Base-by-base conservation (phyloP, 2,888 invertebrate genomes). In the Hirtodrosophila cameraria region DNA sequence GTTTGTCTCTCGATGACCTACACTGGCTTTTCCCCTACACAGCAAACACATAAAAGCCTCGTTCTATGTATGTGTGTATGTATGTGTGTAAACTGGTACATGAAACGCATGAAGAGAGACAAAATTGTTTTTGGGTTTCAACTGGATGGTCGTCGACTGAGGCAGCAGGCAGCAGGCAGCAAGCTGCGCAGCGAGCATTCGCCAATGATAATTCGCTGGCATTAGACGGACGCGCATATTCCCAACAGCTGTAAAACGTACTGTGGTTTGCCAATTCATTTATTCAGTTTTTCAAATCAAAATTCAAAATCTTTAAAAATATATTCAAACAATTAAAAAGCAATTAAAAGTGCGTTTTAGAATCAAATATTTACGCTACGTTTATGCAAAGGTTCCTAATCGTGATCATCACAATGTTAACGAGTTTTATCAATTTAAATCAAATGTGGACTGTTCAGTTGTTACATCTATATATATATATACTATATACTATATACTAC, bases 181-280 rank as follows among this genome's bases (percentile, higher is more conserved):
- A 74, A 50, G 55, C 65, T 58, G 75, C 50, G 58, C 66, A 70
- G 75, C 50, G 58, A 64, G 68, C 83, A 83, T 87, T 87, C 87
- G 83, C 74, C 83, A 76, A 79, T 69, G 87, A 74, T 74, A 53
- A 74, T 82, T 83, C 84, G 84, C 69, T 86, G 86, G 74, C 87
- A 65, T 57, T 66, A 75, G 87, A 87, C 83, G 74, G 87, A 87
- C 83, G 74, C 70, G 72, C 48, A 52, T 62, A 58, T 62, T 57
- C 43, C 43, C 54, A 46, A 48, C 57, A 53, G 53, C 55, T 62
- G 48, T 15, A 52, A 3, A 57, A 27, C 45, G 48, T 13, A 33
- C 25, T 42, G 30, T 30, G 13, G 28, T 57, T 58, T 41, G 39
- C 50, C 41, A 31, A 30, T 5, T 38, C 23, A 5, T 23, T 60